Evolutionary conservation across 1,140 invertebrate species (phyloP).

Genomic region (Drosophila virilis): DNA sequence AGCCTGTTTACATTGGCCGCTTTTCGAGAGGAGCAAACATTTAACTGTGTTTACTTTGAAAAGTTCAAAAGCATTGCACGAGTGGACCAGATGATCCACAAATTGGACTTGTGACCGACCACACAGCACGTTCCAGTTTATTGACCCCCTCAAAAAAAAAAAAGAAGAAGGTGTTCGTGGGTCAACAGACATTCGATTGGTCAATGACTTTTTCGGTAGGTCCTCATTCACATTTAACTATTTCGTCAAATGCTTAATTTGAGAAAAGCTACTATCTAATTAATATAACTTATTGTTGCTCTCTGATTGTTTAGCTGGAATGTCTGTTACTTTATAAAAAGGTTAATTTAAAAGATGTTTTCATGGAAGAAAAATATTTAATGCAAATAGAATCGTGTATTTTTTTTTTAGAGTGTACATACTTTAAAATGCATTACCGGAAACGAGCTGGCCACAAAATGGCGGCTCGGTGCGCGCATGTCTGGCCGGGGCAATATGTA

Average conservation of each 20-base stretch:
- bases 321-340: no score
- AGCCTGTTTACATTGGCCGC: conserved; percentile 56
- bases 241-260: no score
- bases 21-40: conserved; percentile 10
- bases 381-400: background rate
- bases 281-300: no score
- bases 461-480: conserved; percentile 37
- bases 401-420: background rate
- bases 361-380: no score
- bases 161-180: background rate
- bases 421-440: conserved; percentile 43
- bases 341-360: no score
- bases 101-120: conserved; percentile 1
- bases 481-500: conserved; percentile 21
- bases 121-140: conserved; percentile 1
- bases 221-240: background rate
- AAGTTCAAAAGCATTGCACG: conserved; percentile 16
- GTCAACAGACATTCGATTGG: background rate
- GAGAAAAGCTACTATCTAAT: no score
- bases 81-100: conserved; percentile 7
- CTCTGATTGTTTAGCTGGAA: no score
- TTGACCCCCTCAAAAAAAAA: background rate
- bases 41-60: conserved; percentile 42
- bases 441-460: conserved; percentile 52
- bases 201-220: background rate